Percentiles rank a stretch among this genome's conserved stretches.
phyloP scores from a whole-genome alignment of 2,888 invertebrate species.

The Piscicola geometra region DNA sequence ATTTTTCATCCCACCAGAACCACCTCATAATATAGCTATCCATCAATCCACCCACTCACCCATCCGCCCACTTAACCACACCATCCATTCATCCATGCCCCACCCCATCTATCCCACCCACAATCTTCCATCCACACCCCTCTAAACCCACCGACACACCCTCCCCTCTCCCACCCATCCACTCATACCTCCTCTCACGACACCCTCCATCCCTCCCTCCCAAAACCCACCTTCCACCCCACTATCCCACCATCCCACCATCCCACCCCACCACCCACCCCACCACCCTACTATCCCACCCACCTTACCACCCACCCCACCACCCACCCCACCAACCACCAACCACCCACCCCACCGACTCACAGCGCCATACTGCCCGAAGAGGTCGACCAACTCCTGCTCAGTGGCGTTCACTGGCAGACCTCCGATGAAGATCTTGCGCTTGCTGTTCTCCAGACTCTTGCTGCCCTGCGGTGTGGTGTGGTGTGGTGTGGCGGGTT shows the following conservation, averaged over 20 bases:
- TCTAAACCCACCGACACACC: background rate
- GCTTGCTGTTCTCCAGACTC: constrained; percentile 46
- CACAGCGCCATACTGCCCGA: constrained; percentile 73
- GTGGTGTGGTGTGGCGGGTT: background rate
- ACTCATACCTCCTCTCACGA: background rate
- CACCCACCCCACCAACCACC: too few species aligned
- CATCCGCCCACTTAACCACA: constrained; percentile 4
- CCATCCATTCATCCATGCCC: constrained; percentile 1
- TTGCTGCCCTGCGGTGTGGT: constrained; percentile 45
- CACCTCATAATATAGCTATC: too few species aligned
- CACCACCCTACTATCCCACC: background rate
- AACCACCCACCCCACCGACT: constrained; percentile 1
- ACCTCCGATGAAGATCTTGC: constrained; percentile 85
- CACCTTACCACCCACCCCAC: background rate
- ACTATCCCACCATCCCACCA: background rate
- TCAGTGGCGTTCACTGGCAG: constrained; percentile 90
- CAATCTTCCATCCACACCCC: background rate
- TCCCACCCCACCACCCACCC: background rate
- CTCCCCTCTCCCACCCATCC: background rate
- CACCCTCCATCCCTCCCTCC: background rate
- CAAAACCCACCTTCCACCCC: background rate
- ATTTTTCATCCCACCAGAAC: too few species aligned
- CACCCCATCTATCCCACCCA: background rate
- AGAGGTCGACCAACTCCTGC: constrained; percentile 84
- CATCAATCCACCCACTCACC: background rate